Conservation (phyloP, 2,888 invertebrate species). For the Chrysolina americana region DNA sequence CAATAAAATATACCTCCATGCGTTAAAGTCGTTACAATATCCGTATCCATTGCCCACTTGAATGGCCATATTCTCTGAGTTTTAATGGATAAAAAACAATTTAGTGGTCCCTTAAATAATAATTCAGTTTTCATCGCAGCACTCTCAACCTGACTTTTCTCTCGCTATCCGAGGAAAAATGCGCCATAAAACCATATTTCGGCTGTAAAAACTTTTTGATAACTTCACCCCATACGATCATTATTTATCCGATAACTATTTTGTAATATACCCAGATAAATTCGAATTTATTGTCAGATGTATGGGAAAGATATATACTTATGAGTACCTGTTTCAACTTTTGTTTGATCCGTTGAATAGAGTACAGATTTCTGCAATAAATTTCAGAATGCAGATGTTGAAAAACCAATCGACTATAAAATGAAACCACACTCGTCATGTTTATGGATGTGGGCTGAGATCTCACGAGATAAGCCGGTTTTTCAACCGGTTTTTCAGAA, state of each 20-base stretch:
- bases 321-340: background rate
- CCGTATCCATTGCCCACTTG: background rate
- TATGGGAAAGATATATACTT: background rate
- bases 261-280: slow-evolving; percentile 3
- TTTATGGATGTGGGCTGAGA: no score
- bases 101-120: background rate
- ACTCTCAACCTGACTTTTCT: background rate
- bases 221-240: slow-evolving; percentile 4
- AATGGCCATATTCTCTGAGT: background rate
- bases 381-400: no score
- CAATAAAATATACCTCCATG: no score
- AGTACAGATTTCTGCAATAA: no score
- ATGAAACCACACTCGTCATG: no score
- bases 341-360: background rate
- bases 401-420: no score
- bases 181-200: slow-evolving; percentile 13
- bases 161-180: background rate
- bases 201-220: slow-evolving; percentile 20
- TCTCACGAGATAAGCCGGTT: no score
- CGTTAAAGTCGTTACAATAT: no score
- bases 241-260: slow-evolving; percentile 9
- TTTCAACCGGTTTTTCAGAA: no score
- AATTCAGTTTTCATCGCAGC: background rate
- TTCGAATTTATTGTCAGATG: background rate
- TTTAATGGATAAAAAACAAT: background rate